Evolutionary conservation across 2,888 invertebrate genomes (phyloP).

Genomic region (Thysanoteuthis rhombus): DNA sequence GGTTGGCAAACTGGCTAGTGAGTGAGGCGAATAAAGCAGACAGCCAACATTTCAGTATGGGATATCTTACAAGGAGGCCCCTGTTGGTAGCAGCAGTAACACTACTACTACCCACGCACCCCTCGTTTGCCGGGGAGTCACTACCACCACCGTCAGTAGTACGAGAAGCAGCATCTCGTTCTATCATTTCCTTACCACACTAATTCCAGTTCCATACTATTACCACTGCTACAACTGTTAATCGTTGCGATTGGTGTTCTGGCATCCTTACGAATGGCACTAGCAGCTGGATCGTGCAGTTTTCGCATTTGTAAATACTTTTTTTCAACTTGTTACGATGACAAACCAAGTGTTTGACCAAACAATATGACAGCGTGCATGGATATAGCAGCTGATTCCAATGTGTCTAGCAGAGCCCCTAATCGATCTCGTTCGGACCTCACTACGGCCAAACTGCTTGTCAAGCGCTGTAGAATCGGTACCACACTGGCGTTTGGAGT

Average conservation of each 20-base stretch:
- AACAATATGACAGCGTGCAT: slow-evolving; percentile 30
- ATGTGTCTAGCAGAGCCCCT: neutral
- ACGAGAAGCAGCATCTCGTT: neutral
- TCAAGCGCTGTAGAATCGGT: slow-evolving; percentile 40
- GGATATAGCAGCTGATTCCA: slow-evolving; percentile 20
- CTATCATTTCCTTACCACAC: neutral
- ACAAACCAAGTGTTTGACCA: neutral
- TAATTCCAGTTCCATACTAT: neutral
- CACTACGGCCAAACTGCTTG: slow-evolving; percentile 31
- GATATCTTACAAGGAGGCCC: neutral
- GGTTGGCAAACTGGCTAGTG: neutral
- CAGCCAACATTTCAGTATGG: neutral
- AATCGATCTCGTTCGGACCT: slow-evolving; percentile 16
- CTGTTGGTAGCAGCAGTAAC: neutral
- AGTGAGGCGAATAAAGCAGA: neutral
- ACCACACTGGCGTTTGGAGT: slow-evolving; percentile 38
- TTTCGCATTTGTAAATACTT: neutral
- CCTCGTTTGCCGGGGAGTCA: neutral
- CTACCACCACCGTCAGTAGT: neutral
- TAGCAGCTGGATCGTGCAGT: neutral
- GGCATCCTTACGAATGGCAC: neutral
- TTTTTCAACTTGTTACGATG: neutral
- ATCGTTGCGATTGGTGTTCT: neutral
- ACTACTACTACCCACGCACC: neutral
- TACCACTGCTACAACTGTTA: neutral